phyloP scores from a whole-genome alignment of 1,140 invertebrate species.

The Cepaea nemoralis region DNA sequence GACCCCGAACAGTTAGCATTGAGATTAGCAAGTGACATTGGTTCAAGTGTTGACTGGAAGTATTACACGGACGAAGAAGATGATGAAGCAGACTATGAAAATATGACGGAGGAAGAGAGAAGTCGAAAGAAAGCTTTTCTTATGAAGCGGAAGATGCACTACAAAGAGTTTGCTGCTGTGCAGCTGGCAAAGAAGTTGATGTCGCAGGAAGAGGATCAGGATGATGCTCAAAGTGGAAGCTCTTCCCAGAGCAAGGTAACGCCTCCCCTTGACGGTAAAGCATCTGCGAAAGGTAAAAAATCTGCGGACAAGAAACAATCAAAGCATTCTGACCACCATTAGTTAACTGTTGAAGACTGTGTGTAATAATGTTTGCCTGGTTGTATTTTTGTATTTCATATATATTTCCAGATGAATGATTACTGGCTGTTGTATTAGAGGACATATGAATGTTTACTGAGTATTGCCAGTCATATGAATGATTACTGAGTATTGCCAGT shows the following conservation, averaged over 20 bases:
- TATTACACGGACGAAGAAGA: conserved; percentile 36
- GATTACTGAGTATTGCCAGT: too few species aligned
- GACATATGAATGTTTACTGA: too few species aligned
- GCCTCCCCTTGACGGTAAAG: background rate
- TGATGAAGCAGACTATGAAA: conserved; percentile 51
- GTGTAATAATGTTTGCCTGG: too few species aligned
- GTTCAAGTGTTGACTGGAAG: background rate
- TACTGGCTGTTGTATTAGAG: too few species aligned
- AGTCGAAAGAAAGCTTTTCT: conserved; percentile 83
- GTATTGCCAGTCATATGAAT: too few species aligned
- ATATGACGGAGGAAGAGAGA: conserved; percentile 54
- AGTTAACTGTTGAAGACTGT: too few species aligned
- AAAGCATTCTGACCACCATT: background rate
- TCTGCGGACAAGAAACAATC: background rate
- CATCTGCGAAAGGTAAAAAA: background rate
- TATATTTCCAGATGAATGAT: too few species aligned
- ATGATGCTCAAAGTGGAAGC: conserved; percentile 58
- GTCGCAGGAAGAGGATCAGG: conserved; percentile 88
- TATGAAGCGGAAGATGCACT: conserved; percentile 92
- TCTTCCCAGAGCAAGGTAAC: too few species aligned
- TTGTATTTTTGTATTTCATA: too few species aligned
- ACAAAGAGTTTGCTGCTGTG: conserved; percentile 95
- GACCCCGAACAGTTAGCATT: conserved; percentile 83
- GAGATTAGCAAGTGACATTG: conserved; percentile 41
- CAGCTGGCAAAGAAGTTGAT: conserved; percentile 90